Percentiles rank a stretch among this genome's conserved stretches.
Evolutionary conservation across 2,113 vertebrate species (phyloP).

Genomic region (Datnioides undecimradiatus): DNA sequence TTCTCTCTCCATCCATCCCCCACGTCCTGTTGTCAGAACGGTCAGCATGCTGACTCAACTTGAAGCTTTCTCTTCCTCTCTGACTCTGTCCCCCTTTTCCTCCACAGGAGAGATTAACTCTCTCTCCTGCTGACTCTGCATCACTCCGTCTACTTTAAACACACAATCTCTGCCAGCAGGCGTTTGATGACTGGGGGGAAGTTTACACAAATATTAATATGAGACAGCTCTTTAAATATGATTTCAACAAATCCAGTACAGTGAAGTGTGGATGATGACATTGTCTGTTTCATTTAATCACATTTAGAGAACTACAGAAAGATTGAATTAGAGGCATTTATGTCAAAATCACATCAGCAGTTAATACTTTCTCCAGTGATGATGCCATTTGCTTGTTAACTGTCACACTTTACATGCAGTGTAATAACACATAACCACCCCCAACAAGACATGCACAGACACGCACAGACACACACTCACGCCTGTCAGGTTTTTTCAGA

Average conservation of each 20-base stretch:
- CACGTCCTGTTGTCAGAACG: conserved; percentile 53
- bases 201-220: background rate
- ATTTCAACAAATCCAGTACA: background rate
- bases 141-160: conserved; percentile 30
- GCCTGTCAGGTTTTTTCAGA: no score
- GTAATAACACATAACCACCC: background rate
- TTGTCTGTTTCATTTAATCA: background rate
- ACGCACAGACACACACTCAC: background rate
- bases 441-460: no score
- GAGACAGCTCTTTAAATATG: background rate
- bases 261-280: background rate
- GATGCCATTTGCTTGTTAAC: background rate
- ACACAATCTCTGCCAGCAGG: conserved; percentile 5
- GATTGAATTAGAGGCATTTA: background rate
- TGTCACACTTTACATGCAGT: background rate
- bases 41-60: conserved; percentile 52
- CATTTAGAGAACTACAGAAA: no score
- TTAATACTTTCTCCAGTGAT: background rate
- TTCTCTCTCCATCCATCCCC: conserved; percentile 29
- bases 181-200: background rate
- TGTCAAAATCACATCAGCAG: background rate
- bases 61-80: conserved; percentile 1
- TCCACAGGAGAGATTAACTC: conserved; percentile 49
- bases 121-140: conserved; percentile 50
- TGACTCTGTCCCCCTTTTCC: conserved; percentile 11